Evolutionary conservation across 2,113 vertebrate genomes (phyloP).

Genomic region (Xiphophorus maculatus): DNA sequence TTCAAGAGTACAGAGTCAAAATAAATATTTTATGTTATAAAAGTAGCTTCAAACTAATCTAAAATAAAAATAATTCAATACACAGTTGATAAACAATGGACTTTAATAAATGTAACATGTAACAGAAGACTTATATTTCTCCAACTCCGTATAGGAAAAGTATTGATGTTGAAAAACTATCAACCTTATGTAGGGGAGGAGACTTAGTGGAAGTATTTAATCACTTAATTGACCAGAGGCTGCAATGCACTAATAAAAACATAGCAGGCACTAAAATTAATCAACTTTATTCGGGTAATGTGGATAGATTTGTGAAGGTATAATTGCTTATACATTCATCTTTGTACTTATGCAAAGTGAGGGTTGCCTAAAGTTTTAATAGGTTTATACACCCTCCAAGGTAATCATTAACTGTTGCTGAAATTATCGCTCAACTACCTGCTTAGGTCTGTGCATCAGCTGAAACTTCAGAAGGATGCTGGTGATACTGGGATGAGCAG

Average conservation of each 20-base stretch:
- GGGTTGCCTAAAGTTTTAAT: not conserved
- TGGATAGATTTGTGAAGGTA: not conserved
- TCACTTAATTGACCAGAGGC: not conserved
- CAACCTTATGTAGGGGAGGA: not conserved
- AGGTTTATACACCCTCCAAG: not conserved
- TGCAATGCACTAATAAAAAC: constrained; percentile 3
- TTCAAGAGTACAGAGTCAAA: too few species aligned
- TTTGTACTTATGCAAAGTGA: not conserved
- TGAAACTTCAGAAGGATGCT: not conserved
- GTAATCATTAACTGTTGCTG: constrained; percentile 10
- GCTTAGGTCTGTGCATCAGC: constrained; percentile 8
- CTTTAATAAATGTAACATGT: not conserved
- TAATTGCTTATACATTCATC: not conserved
- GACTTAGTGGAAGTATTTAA: not conserved
- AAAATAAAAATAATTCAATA: not conserved
- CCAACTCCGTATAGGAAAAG: not conserved
- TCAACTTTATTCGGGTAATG: constrained; percentile 5
- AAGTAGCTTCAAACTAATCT: not conserved
- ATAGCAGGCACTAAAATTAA: not conserved
- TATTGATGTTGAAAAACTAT: not conserved
- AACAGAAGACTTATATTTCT: not conserved
- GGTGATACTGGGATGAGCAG: not conserved
- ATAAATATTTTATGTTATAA: too few species aligned
- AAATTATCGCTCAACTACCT: not conserved
- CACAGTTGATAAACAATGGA: not conserved